These are phyloP conservation scores for Brachionus rubens DNA, from an alignment of 1,140 invertebrate genomes.

Conservation along the genomic window DNA sequence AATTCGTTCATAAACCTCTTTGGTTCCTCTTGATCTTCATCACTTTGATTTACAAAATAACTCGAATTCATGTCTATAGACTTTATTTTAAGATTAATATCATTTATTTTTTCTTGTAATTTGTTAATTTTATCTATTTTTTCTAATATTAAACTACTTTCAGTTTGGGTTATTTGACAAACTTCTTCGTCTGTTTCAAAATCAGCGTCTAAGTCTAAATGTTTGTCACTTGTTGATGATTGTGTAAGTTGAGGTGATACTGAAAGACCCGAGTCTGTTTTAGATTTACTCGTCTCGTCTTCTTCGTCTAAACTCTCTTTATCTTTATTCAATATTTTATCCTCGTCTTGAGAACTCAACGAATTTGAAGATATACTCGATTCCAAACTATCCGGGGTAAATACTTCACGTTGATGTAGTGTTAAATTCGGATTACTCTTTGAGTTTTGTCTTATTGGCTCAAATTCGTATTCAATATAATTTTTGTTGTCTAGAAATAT, in stretches of 20 bases:
- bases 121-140: constrained; percentile 38
- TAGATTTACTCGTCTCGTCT: neutral
- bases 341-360: neutral
- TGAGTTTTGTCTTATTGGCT: constrained; percentile 24
- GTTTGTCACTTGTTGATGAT: constrained; percentile 17
- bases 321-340: neutral
- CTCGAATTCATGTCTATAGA: constrained; percentile 31
- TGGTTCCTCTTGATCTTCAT: neutral
- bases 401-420: neutral
- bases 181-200: constrained; percentile 38
- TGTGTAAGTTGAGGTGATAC: constrained; percentile 23
- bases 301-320: constrained; percentile 1
- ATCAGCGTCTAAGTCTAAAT: constrained; percentile 19
- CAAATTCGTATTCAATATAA: constrained; percentile 13
- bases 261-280: constrained; percentile 29
- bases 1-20: neutral
- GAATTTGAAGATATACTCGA: neutral
- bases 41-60: neutral
- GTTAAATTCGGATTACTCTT: constrained; percentile 9
- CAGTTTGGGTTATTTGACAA: constrained; percentile 17
- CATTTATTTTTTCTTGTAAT: constrained; percentile 41
- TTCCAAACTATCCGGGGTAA: constrained; percentile 42
- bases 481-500: too few species aligned
- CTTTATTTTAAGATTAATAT: constrained; percentile 26
- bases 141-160: constrained; percentile 24